These are phyloP conservation scores for Crotophaga sulcirostris DNA, from an alignment of 2,113 vertebrate species.

Conservation along the genomic window DNA sequence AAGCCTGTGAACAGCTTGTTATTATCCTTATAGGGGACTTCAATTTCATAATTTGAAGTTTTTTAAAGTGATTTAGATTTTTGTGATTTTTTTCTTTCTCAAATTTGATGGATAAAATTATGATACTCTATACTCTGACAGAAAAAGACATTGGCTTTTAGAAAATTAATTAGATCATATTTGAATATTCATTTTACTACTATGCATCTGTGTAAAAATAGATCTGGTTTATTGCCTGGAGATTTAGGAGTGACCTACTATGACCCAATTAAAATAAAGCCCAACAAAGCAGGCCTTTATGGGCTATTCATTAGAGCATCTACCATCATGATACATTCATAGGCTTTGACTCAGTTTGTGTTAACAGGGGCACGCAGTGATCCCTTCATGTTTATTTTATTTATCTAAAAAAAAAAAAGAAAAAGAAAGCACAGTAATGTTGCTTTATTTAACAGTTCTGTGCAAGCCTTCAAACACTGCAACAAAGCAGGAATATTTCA, in stretches of 20 bases:
- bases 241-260: slow-evolving; percentile 47
- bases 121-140: slow-evolving; percentile 40
- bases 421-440: background rate
- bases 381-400: background rate
- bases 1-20: background rate
- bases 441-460: slow-evolving; percentile 42
- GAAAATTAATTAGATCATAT: slow-evolving; percentile 72
- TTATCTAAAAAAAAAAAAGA: slow-evolving; percentile 10
- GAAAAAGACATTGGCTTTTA: slow-evolving; percentile 51
- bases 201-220: slow-evolving; percentile 64
- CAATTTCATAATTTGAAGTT: background rate
- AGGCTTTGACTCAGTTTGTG: background rate
- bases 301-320: slow-evolving; percentile 3
- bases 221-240: slow-evolving; percentile 53
- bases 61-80: background rate
- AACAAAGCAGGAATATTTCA: slow-evolving; percentile 63
- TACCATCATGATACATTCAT: background rate
- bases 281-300: slow-evolving; percentile 6
- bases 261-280: slow-evolving; percentile 31
- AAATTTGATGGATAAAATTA: slow-evolving; percentile 51
- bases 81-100: slow-evolving; percentile 40
- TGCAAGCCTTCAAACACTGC: background rate
- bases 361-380: background rate
- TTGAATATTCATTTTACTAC: slow-evolving; percentile 71
- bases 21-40: background rate